Base-by-base conservation (phyloP, 2,888 invertebrate genomes). In the Desoria tigrina region DNA sequence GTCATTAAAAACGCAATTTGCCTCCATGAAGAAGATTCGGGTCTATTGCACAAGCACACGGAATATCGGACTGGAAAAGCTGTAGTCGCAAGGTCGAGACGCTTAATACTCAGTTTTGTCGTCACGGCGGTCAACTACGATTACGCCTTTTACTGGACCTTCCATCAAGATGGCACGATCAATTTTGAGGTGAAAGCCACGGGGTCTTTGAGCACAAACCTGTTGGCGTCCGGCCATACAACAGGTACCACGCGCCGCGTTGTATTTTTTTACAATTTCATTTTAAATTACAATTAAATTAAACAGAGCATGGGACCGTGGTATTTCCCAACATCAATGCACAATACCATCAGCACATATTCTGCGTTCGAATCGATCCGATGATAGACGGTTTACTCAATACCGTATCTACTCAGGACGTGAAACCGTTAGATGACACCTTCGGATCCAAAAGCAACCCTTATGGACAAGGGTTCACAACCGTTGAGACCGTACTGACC, bases 41-140 rank as follows among this genome's bases (percentile, higher is more conserved):
- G 74, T 63, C 42, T 28, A 28, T 59, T 69, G 0, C 72, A 69
- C 62, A 74, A 74, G 49, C 74, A 74, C 56, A 72, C 68, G 1
- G 73, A 74, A 32, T 74, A 64, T 42, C 62, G 74, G 1, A 72
- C 63, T 14, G 68, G 68, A 11, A 70, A 73, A 39, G 70, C 65
- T 7, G 61, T 60, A 26, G 58, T 66, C 1, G 54, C 67, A 14
- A 61, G 74, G 9, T 66, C 70, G 6, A 57, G 70, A 11, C 45
- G 65, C 1, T 58, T 74, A 16, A 67, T 74, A 9, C 27, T 75
- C 9, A 71, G 69, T 32, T 74, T 73, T 24, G 69, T 72, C 21
- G 66, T 63, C n/a, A 70, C 74, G 1, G 66, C 73, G 7, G 70
- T 68, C 11, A 74, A 74, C 60, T 74, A 74, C 53, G 74, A 73